Evolutionary conservation across 2,888 invertebrate genomes (phyloP).

Genomic region (Onchidella celtica): DNA sequence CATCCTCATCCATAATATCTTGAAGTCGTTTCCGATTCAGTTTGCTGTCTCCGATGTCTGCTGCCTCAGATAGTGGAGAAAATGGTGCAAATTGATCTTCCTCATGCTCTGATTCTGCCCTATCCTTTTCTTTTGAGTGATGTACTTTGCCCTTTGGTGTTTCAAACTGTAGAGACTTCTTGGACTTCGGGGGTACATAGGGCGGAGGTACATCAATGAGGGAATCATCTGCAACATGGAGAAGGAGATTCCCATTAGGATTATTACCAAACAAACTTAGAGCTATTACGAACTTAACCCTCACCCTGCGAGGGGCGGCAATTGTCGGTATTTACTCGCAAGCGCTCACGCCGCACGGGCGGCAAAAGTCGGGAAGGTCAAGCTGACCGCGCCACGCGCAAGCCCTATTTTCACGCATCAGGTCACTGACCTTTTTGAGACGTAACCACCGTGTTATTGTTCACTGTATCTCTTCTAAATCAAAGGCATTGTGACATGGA

Average conservation of each 20-base stretch:
- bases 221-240: not conserved
- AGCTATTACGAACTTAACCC: too few relatives aligned
- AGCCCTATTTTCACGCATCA: too few relatives aligned
- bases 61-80: constrained; percentile 53
- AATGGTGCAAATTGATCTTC: constrained; percentile 6
- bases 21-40: constrained; percentile 22
- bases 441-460: too few relatives aligned
- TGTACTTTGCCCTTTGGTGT: constrained; percentile 56
- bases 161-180: constrained; percentile 62
- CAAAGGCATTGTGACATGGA: too few relatives aligned
- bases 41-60: constrained; percentile 11
- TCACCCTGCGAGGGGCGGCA: too few relatives aligned
- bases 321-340: too few relatives aligned
- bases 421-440: too few relatives aligned
- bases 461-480: too few relatives aligned
- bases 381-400: too few relatives aligned
- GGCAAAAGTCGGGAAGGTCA: too few relatives aligned
- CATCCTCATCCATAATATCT: constrained; percentile 17
- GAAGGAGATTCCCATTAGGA: not conserved
- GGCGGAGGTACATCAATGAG: constrained; percentile 44
- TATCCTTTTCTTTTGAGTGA: not conserved
- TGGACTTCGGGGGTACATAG: constrained; percentile 60
- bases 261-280: too few relatives aligned
- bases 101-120: not conserved
- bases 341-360: too few relatives aligned